These are phyloP conservation scores for Ctenochaetus hawaiiensis DNA, from an alignment of 2,797 vertebrate species.

Conservation along the genomic window DNA sequence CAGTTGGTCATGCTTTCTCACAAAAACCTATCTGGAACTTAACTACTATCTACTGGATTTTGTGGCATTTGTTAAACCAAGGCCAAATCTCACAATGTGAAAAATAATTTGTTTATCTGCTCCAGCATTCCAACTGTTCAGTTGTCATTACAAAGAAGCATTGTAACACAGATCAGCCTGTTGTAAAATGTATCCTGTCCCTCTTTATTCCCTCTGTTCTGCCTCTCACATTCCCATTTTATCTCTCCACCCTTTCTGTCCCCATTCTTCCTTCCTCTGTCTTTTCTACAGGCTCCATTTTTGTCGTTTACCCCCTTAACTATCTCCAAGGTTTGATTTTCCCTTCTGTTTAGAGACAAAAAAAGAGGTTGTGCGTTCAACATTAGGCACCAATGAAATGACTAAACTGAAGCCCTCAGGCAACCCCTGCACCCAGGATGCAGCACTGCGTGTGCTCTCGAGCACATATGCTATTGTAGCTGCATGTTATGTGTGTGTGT, in stretches of 20 bases:
- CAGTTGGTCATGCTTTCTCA: no score
- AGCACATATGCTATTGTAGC: background rate
- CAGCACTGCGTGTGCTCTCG: conserved; percentile 18
- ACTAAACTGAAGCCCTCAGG: conserved; percentile 54
- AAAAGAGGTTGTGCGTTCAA: conserved; percentile 39
- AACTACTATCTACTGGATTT: no score
- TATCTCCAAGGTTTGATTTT: conserved; percentile 25
- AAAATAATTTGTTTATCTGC: no score
- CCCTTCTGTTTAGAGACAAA: conserved; percentile 21
- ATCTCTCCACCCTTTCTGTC: conserved; percentile 12
- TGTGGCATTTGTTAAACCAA: no score
- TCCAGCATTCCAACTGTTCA: no score
- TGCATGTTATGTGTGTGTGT: conserved; percentile 18
- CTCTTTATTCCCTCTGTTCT: background rate
- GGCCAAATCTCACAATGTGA: no score
- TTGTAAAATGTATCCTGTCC: conserved; percentile 8
- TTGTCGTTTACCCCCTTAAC: conserved; percentile 16
- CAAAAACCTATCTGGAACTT: no score
- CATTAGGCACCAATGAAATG: conserved; percentile 35
- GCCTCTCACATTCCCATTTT: conserved; percentile 5
- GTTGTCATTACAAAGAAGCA: conserved; percentile 14
- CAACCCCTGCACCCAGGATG: conserved; percentile 22
- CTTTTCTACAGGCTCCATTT: background rate
- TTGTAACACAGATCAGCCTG: conserved; percentile 10
- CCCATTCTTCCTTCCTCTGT: background rate